Conservation (phyloP, 2,888 invertebrate genomes). For the Rotaria socialis region DNA sequence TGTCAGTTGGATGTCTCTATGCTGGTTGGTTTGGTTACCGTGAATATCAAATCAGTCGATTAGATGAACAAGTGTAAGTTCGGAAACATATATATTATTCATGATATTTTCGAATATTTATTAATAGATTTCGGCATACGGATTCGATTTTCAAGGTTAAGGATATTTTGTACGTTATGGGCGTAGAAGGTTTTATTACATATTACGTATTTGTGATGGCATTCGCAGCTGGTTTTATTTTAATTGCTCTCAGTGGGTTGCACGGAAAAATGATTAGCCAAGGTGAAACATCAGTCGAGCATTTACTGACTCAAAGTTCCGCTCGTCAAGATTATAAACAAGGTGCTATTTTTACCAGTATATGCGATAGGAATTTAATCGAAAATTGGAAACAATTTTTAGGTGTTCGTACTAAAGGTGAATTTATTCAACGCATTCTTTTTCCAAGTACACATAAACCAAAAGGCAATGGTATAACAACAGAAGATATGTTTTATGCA, state of each 20-base stretch:
- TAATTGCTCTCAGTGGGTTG: background rate
- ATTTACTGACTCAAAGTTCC: background rate
- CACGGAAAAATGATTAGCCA: background rate
- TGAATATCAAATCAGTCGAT: conserved; percentile 55
- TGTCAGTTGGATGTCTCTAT: conserved; percentile 73
- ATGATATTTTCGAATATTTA: background rate
- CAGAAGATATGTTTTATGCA: conserved; percentile 59
- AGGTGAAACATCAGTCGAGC: background rate
- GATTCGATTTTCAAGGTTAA: background rate
- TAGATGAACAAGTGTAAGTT: background rate
- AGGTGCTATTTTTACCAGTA: conserved; percentile 64
- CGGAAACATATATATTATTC: background rate
- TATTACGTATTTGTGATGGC: background rate
- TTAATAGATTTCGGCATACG: background rate
- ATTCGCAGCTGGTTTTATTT: background rate
- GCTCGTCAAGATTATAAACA: background rate
- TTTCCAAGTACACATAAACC: conserved; percentile 81
- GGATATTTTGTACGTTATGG: background rate
- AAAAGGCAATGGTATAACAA: conserved; percentile 75
- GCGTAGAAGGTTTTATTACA: background rate
- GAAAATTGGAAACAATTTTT: conserved; percentile 87
- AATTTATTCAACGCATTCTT: conserved; percentile 70
- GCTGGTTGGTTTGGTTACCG: conserved; percentile 58
- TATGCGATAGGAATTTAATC: conserved; percentile 78
- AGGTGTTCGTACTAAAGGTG: conserved; percentile 70